phyloP scores from a whole-genome alignment of 2,113 vertebrate species.

The Onychorhynchus coronatus region DNA sequence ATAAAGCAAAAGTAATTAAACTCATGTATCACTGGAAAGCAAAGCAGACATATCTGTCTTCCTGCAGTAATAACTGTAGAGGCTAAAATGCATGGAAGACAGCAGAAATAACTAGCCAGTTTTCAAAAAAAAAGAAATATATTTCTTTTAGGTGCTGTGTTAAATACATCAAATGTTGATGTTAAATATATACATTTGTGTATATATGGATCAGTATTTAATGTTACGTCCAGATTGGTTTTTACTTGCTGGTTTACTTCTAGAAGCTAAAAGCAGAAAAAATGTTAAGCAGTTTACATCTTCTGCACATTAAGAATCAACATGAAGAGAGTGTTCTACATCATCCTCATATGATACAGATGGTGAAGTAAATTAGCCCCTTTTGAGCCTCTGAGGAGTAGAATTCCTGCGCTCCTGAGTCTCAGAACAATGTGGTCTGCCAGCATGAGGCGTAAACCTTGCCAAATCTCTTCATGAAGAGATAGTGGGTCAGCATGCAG shows the following conservation, averaged over 20 bases:
- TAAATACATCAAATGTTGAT: not conserved
- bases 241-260: not conserved
- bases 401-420: not conserved
- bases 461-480: not conserved
- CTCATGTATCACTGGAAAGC: not conserved
- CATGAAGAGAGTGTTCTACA: not conserved
- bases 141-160: not conserved
- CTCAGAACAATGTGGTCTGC: not conserved
- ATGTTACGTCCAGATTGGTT: not conserved
- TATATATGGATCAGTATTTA: not conserved
- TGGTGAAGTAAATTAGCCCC: not conserved
- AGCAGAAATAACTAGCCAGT: not conserved
- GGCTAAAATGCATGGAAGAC: not conserved
- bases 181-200: not conserved
- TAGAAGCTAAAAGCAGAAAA: not conserved
- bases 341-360: fast-evolving
- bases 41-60: not conserved
- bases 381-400: not conserved
- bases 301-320: not conserved
- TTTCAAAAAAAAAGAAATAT: not conserved
- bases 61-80: not conserved
- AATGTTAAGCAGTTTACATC: not conserved
- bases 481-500: not conserved
- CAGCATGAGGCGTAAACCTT: not conserved
- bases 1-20: not conserved